A percentile compares a stretch with the other conserved stretches of the same genome.
These are phyloP conservation scores for Epinotia nisella DNA, from an alignment of 2,888 invertebrate species.

Conservation along the genomic window DNA sequence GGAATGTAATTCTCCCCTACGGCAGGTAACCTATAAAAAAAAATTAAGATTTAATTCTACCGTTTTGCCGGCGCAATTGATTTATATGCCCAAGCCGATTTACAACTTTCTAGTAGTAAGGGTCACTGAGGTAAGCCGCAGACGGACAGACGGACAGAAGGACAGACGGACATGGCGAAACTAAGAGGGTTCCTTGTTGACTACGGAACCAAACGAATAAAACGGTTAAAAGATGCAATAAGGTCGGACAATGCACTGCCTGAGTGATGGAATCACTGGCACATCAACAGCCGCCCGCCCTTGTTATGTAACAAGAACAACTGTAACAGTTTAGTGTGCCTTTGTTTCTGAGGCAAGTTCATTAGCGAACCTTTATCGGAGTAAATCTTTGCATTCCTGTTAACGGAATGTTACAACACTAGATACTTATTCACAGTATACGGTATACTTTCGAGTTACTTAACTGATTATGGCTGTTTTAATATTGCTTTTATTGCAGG, in stretches of 20 bases:
- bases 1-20: no score
- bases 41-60: no score
- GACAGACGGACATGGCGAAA: no score
- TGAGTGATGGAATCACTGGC: not conserved
- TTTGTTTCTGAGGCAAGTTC: constrained; percentile 39
- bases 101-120: no score
- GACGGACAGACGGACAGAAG: no score
- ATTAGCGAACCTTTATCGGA: constrained; percentile 39
- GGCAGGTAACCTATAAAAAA: no score
- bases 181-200: no score
- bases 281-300: not conserved
- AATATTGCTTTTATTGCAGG: not conserved
- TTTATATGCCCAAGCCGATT: no score
- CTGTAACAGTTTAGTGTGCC: constrained; percentile 1
- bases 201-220: no score
- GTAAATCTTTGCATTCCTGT: constrained; percentile 35
- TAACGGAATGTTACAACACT: constrained; percentile 28
- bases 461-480: not conserved
- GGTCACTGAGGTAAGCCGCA: no score
- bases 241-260: not conserved
- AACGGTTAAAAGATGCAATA: not conserved
- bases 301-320: constrained; percentile 29
- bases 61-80: no score
- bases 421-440: not conserved
- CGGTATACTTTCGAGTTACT: not conserved